Base-by-base conservation (phyloP, 1,140 invertebrate genomes). In the Anastrepha ludens region DNA sequence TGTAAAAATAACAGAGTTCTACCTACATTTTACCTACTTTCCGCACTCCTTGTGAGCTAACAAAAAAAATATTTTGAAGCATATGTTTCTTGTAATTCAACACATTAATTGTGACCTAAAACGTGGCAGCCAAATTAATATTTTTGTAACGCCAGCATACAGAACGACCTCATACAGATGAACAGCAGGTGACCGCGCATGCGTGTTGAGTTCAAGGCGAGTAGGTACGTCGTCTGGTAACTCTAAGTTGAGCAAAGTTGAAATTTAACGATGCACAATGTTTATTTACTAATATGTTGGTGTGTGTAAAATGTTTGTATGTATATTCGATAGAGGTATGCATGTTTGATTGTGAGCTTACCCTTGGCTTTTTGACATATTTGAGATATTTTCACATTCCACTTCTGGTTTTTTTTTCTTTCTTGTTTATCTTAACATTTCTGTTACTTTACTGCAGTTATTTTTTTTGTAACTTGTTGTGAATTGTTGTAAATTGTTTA, bases 161-260 rank as follows among this genome's bases (percentile, higher is more conserved):
- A 17, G n/a, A 0, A 0, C 6, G 62, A 64, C n/a, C 62, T 20
- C 62, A 64, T 64, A 20, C 5, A 17, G n/a, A 64, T 29, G 29
- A 29, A 29, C 29, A 29, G 29, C 29, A 29, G 29, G 29, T 20
- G 9, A 20, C n/a, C 20, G 62, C 62, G n/a, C n/a, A 64, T 64
- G 62, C n/a, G n/a, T 64, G n/a, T 8, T 8, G 62, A 64, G 62
- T 64, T 64, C 62, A 64, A 64, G 62, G 62, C 62, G 62, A 64
- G 62, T 1, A 64, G n/a, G 62, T 64, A 64, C n/a, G n/a, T 29
- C 29, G 29, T 29, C 29, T 29, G 29, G 29, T 29, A 29, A 29
- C 29, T 29, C 29, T 29, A 29, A 29, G 29, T 29, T 29, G 29
- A 29, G 29, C 29, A 29, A 29, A 29, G 29, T 29, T 29, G 29